Base-by-base conservation (phyloP, 2,113 vertebrate genomes). In the Nibea coibor region DNA sequence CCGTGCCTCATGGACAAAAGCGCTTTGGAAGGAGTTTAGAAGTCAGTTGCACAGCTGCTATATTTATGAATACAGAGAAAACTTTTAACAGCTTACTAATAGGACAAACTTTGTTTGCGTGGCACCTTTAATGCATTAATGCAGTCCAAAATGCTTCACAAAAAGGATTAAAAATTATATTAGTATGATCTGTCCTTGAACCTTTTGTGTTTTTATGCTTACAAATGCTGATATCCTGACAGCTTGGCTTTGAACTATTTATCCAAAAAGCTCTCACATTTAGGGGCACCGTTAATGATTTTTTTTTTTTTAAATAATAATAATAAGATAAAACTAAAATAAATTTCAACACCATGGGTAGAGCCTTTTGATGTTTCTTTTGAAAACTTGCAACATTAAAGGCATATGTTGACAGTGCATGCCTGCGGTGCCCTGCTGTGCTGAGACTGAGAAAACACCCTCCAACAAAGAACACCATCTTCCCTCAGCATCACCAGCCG, bases 291-390 rank as follows among this genome's bases (percentile, higher is more conserved):
- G 62, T 61, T 78, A 81, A 85, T 85, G 58, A 83, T 82, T 78
- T 58, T n/a, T n/a, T n/a, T n/a, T n/a, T n/a, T n/a, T n/a, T n/a
- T n/a, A 26, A 26, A 26, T 26, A 26, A 26, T 26, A 26, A 26
- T 26, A 26, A 26, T 31, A 48, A 78, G 57, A 70, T 74, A 81
- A 72, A 65, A 83, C 65, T 76, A 74, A 83, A 84, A 89, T 78
- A 24, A 79, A 72, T 84, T 78, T 72, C 66, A 51, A 59, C 59
- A 64, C 59, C 26, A 66, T 56, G 68, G 67, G 31, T 51, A 45
- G 22, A 80, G 42, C 8, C 59, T 84, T 86, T 89, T 89, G 67
- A 92, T 84, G 88, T 77, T 86, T 82, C 77, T 82, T 86, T 69
- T 76, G 54, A 69, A 84, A 80, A 75, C 63, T 70, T 79, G 54